Conservation (phyloP, 2,797 vertebrate genomes). For the Xenopus petersii region DNA sequence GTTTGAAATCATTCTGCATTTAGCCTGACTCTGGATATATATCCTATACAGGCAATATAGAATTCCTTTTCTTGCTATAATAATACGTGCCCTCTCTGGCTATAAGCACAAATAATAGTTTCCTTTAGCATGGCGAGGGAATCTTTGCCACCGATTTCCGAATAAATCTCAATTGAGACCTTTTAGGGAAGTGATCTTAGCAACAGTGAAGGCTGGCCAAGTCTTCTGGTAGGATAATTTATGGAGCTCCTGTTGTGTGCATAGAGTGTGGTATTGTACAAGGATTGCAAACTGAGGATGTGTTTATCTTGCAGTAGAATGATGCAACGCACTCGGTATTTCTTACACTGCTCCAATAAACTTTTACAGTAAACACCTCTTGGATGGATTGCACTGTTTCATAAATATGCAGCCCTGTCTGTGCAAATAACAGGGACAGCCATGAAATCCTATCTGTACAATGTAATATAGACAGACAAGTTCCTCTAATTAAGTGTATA, state of each 20-base stretch:
- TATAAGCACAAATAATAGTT: too few species aligned
- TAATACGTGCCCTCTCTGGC: too few species aligned
- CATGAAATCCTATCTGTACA: neutral
- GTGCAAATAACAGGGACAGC: neutral
- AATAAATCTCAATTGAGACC: slow-evolving; percentile 6
- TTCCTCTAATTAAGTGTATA: too few species aligned
- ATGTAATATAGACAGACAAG: slow-evolving; percentile 3
- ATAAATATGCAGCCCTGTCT: neutral
- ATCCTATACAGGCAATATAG: too few species aligned
- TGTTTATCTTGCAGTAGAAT: neutral
- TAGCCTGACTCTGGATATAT: too few species aligned
- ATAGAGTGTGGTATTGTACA: neutral
- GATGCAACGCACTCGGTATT: slow-evolving; percentile 15
- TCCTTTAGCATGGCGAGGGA: too few species aligned
- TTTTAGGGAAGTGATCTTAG: slow-evolving; percentile 4
- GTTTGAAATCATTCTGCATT: too few species aligned
- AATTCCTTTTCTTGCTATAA: too few species aligned
- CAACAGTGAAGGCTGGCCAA: too few species aligned
- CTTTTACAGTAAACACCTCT: slow-evolving; percentile 20
- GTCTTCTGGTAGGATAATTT: neutral
- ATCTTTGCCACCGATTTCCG: neutral
- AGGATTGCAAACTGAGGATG: neutral
- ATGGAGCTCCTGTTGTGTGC: slow-evolving; percentile 1
- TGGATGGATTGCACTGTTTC: neutral
- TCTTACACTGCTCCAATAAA: neutral